These are phyloP conservation scores for Drosophila mettleri DNA, from an alignment of 2,888 invertebrate species.

Conservation along the genomic window DNA sequence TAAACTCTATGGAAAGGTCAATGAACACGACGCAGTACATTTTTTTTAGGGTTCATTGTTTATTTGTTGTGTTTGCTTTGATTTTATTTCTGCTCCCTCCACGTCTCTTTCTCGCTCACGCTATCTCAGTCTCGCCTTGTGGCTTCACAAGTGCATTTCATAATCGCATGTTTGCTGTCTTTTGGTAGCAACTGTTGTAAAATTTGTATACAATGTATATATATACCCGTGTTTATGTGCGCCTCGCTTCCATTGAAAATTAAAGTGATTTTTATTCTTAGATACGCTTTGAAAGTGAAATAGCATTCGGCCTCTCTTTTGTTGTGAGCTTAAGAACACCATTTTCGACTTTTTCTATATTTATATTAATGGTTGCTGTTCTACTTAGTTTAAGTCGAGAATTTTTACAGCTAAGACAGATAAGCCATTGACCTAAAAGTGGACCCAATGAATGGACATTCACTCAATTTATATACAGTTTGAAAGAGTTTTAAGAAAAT, in stretches of 20 bases:
- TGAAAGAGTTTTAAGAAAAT: background rate
- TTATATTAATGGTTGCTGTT: conserved; percentile 19
- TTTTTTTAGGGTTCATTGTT: conserved; percentile 69
- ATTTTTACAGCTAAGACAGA: conserved; percentile 23
- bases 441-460: too few relatives aligned
- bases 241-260: conserved; percentile 45
- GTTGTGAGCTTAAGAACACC: conserved; percentile 3
- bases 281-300: conserved; percentile 47
- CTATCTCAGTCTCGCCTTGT: conserved; percentile 8
- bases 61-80: conserved; percentile 54
- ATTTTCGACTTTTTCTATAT: background rate
- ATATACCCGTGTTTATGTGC: conserved; percentile 14
- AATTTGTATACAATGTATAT: conserved; percentile 9
- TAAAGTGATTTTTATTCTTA: conserved; percentile 41
- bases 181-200: conserved; percentile 33
- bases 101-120: conserved; percentile 11
- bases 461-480: conserved; percentile 7
- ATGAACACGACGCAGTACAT: conserved; percentile 57
- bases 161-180: conserved; percentile 51
- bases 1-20: conserved; percentile 62
- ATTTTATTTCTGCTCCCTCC: conserved; percentile 32
- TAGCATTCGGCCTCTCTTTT: conserved; percentile 34
- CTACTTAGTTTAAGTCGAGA: conserved; percentile 3
- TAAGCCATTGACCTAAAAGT: conserved; percentile 26
- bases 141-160: conserved; percentile 53